Base-by-base conservation (phyloP, 2,113 vertebrate genomes). In the Mus spicilegus region DNA sequence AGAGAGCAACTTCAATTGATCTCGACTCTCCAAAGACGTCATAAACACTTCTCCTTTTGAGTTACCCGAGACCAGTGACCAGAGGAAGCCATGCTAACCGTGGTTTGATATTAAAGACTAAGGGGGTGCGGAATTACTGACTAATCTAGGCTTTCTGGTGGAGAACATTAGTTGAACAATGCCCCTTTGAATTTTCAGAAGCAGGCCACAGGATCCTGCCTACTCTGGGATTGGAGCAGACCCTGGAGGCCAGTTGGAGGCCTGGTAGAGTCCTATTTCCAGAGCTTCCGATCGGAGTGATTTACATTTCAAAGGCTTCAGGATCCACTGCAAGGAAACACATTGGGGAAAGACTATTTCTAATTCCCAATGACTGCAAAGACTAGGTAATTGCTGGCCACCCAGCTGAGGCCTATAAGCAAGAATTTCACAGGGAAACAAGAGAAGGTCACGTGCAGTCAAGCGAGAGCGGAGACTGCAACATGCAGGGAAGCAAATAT, bases 231-330 rank as follows among this genome's bases (percentile, higher is more conserved):
- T 65, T 13, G 20, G 49, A 76, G 80, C 67, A 33, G 95, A 56
- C 89, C 58, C 17, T 19, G 10, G 61, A 73, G 94, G 94, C 95
- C 95, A 94, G 75, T 51, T 49, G 36, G 92, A 93, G 90, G 26
- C 87, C 87, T 13, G 3, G 17, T 3, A 24, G 77, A 86, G 85
- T 91, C 97, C 87, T 67, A 65, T 94, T 95, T 95, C 70, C 80
- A 63, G 46, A 33, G 39, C 65, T 88, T 77, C 70, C 69, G 85
- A 85, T 77, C 54, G 87, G 80, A 78, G 42, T 19, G 30, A 97
- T 97, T 97, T 97, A 82, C 96, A 98, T 97, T 98, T 98, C 97
- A 98, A 97, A 97, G 96, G 85, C 87, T 76, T 63, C n/a, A 49
- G 51, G 96, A 93, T 77, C 86, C 72, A 89, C 33, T 42, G 91